Base-by-base conservation (phyloP, 2,888 invertebrate genomes). In the Poecilus cupreus region DNA sequence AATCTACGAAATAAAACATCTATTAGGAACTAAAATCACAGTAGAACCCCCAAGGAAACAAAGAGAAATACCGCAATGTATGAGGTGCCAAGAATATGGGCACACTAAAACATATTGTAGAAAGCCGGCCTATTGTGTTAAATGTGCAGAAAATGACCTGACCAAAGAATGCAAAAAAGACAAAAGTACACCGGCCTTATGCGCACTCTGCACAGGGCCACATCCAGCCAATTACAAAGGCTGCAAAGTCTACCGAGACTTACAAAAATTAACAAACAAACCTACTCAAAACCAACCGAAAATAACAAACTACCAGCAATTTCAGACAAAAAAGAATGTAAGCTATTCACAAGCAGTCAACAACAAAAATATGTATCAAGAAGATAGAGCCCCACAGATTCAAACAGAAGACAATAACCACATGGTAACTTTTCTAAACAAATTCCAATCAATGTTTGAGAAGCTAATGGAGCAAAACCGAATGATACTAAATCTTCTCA, bases 1-100 rank as follows among this genome's bases (percentile, higher is more conserved):
- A n/a, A n/a, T n/a, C n/a, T n/a, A n/a, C n/a, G n/a, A n/a, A n/a
- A n/a, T n/a, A n/a, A n/a, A n/a, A n/a, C n/a, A n/a, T n/a, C n/a
- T n/a, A n/a, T n/a, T n/a, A n/a, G n/a, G n/a, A n/a, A n/a, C n/a
- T n/a, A n/a, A n/a, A n/a, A n/a, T n/a, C n/a, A n/a, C n/a, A n/a
- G n/a, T n/a, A 46, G 83, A 84, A 82, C 37, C 83, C 3, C 83
- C 84, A 3, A n/a, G 49, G 8, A 51, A 24, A 11, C 49, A 75
- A 24, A 68, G 37, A 39, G 54, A 70, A 22, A 82, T 84, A 10
- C 80, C 75, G 0, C 83, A 83, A 72, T 84, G 84, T 32, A 78
- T 51, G 11, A 81, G 82, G 32, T 84, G 83, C 16, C 84, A 84
- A n/a, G n/a, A n/a, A n/a, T n/a, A n/a, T n/a, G n/a, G n/a, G n/a